These are phyloP conservation scores for Pantala flavescens DNA, from an alignment of 1,140 invertebrate genomes.

Conservation along the genomic window DNA sequence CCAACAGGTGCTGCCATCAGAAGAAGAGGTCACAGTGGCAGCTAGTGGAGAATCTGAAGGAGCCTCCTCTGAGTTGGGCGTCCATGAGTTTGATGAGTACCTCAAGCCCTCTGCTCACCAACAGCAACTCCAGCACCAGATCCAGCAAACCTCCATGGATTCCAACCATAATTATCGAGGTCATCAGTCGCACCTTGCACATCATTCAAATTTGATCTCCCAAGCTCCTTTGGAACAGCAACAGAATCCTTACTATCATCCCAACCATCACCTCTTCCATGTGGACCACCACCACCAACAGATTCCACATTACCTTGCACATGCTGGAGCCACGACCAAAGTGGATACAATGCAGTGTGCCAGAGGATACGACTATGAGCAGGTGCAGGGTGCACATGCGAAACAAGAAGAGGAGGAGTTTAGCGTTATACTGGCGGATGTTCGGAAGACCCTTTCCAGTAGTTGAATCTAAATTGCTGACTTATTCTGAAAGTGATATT, in stretches of 20 bases:
- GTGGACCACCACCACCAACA: slow-evolving; percentile 26
- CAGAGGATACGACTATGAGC: slow-evolving; percentile 24
- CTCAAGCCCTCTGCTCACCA: slow-evolving; percentile 39
- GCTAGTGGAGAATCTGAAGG: not conserved
- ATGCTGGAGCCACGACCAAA: slow-evolving; percentile 28
- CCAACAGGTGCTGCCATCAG: slow-evolving; percentile 13
- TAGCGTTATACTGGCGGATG: slow-evolving; percentile 72
- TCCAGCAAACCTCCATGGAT: slow-evolving; percentile 32
- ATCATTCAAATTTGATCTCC: not conserved
- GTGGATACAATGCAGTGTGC: slow-evolving; percentile 21
- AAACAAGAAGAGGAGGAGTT: slow-evolving; percentile 66
- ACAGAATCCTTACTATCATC: not conserved
- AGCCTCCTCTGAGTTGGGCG: slow-evolving; percentile 40
- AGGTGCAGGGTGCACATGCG: slow-evolving; percentile 34
- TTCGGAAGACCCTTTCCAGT: slow-evolving; percentile 68
- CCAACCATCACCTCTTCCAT: slow-evolving; percentile 27
- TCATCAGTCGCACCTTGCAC: not conserved
- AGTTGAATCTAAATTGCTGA: not conserved
- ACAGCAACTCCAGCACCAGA: slow-evolving; percentile 28
- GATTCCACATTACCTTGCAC: slow-evolving; percentile 25
- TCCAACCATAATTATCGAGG: slow-evolving; percentile 41
- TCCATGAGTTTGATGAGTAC: slow-evolving; percentile 54
- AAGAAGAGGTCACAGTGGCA: not conserved
- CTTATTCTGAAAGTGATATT: not conserved
- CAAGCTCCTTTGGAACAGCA: slow-evolving; percentile 24